Base-by-base conservation (phyloP, 2,113 vertebrate genomes). In the Nothobranchius kuhntae region DNA sequence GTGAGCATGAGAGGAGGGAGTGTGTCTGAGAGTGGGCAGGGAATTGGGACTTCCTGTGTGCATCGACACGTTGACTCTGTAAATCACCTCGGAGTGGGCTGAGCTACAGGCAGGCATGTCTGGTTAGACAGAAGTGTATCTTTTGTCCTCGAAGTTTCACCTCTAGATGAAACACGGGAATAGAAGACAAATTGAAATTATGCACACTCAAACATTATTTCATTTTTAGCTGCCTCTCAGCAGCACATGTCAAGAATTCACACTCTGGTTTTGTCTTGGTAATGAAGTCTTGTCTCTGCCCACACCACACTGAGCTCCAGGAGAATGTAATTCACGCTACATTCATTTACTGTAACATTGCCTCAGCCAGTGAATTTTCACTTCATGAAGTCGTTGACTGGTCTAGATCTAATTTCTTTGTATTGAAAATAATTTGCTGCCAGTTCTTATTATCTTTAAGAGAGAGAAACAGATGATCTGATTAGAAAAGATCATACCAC, bases 21-120 rank as follows among this genome's bases (percentile, higher is more conserved):
- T 26, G 58, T 65, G 62, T 64, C 58, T 66, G 68, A 8, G 83
- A 88, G 82, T 88, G 80, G 71, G 78, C 52, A 30, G 84, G 78
- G 82, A 86, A 80, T 86, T 85, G 83, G 82, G 87, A 82, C 72
- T 84, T 78, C 74, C 78, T 81, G 77, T 89, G 71, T 76, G 70
- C 50, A 72, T 82, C 48, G 47, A 85, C 70, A 63, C 24, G 26
- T 58, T 50, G 70, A 53, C 69, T 68, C 50, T n/a, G 56, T 79
- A 71, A 81, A 82, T 79, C 63, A 70, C 63, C 75, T 52, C 65
- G 1, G 6, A 40, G 9, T 7, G 7, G 38, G 38, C 38, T 2
- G 61, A 68, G 9, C 62, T 72, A 7, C 44, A 59, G 30, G 63
- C 61, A 11, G 30, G 63, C 61, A 11, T 60, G 73, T 68, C 1